phyloP scores from a whole-genome alignment of 2,113 vertebrate species.

The Tonatia bakeri region DNA sequence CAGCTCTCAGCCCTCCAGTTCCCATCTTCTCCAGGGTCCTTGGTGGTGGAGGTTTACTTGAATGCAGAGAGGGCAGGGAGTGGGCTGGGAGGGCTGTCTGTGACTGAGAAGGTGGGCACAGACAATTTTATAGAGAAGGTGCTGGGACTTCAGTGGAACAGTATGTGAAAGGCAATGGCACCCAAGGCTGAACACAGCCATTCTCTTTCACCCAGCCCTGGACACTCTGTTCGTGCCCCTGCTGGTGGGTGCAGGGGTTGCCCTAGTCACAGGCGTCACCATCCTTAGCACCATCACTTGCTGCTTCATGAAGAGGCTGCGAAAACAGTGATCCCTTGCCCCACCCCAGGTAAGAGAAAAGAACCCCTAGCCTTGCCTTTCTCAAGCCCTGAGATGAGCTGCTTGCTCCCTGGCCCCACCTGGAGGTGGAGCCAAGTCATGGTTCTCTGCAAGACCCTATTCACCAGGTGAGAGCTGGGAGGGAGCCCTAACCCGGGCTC shows the following conservation, averaged over 20 bases:
- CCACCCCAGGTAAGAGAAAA: conserved; percentile 47
- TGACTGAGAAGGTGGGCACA: background rate
- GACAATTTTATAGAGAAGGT: background rate
- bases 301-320: conserved; percentile 89
- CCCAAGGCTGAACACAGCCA: background rate
- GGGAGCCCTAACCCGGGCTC: background rate
- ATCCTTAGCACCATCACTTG: conserved; percentile 89
- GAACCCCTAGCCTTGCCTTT: background rate
- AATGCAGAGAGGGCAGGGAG: background rate
- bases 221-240: conserved; percentile 90
- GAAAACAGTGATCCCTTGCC: conserved; percentile 67
- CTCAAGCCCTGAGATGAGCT: background rate
- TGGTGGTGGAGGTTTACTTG: background rate
- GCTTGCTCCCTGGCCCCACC: background rate
- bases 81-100: background rate
- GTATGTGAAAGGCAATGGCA: too few relatives aligned
- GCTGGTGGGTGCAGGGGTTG: conserved; percentile 84
- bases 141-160: background rate
- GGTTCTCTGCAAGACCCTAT: background rate
- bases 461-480: background rate
- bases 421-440: background rate
- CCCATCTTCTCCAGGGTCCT: background rate
- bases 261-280: conserved; percentile 85
- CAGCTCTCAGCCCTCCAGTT: background rate
- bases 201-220: conserved; percentile 65